A percentile compares a stretch with the other conserved stretches of the same genome.
These are phyloP conservation scores for Calliopum simillimum DNA, from an alignment of 2,888 invertebrate genomes.

Conservation along the genomic window DNA sequence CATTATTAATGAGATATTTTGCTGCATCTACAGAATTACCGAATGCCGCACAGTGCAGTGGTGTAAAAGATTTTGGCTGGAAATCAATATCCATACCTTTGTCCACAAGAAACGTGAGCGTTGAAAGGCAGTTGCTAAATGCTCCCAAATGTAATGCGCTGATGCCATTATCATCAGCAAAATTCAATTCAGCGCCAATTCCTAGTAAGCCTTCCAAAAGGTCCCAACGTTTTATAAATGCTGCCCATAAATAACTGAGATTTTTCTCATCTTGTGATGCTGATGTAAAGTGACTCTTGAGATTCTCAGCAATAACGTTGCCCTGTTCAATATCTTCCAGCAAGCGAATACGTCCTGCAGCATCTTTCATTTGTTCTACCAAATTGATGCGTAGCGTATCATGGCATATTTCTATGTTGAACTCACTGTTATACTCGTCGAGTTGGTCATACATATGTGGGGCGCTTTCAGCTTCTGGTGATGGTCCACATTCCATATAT, in stretches of 20 bases:
- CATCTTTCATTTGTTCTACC: slow-evolving; percentile 78
- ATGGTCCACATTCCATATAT: slow-evolving; percentile 83
- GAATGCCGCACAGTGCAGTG: slow-evolving; percentile 91
- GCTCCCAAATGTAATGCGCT: slow-evolving; percentile 82
- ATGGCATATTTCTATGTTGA: slow-evolving; percentile 78
- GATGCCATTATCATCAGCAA: slow-evolving; percentile 79
- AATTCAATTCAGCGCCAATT: slow-evolving; percentile 78
- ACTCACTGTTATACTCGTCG: slow-evolving; percentile 77
- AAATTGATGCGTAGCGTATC: slow-evolving; percentile 81
- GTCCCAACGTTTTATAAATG: slow-evolving; percentile 78
- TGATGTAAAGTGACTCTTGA: slow-evolving; percentile 69
- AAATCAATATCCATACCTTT: slow-evolving; percentile 78
- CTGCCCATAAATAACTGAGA: slow-evolving; percentile 79
- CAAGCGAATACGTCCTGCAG: slow-evolving; percentile 75
- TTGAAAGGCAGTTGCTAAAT: slow-evolving; percentile 81
- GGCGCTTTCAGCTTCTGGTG: slow-evolving; percentile 83
- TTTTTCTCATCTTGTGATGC: slow-evolving; percentile 78
- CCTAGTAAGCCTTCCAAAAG: slow-evolving; percentile 74
- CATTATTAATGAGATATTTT: slow-evolving; percentile 77
- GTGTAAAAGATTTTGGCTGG: slow-evolving; percentile 79
- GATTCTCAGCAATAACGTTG: slow-evolving; percentile 72
- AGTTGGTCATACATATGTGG: slow-evolving; percentile 86
- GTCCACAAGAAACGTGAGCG: slow-evolving; percentile 76
- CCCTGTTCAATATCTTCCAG: slow-evolving; percentile 81
- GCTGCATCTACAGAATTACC: slow-evolving; percentile 86